A percentile compares a stretch with the other conserved stretches of the same genome.
These are phyloP conservation scores for Zaprionus ornatus DNA, from an alignment of 1,140 invertebrate species.

Conservation along the genomic window DNA sequence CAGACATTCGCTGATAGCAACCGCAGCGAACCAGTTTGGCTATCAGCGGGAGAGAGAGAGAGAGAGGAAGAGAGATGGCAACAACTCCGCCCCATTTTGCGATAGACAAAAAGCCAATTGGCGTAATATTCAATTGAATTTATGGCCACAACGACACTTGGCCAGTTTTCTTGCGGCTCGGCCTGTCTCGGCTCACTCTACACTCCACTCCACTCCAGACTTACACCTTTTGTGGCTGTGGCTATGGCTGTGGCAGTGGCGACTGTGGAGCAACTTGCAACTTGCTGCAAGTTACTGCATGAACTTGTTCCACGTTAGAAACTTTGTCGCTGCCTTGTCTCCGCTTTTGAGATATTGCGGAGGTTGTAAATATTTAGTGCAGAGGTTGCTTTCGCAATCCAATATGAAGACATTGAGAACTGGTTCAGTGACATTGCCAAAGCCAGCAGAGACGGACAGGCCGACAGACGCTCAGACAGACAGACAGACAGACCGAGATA, in stretches of 20 bases:
- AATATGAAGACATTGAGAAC: conserved; percentile 81
- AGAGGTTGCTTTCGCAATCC: conserved; percentile 62
- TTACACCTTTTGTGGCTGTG: conserved; percentile 58
- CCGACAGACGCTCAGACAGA: not conserved
- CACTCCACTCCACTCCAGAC: conserved; percentile 12
- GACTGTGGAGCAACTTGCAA: conserved; percentile 36
- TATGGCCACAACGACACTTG: conserved; percentile 83
- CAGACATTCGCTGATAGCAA: conserved; percentile 23
- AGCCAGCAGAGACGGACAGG: conserved; percentile 24
- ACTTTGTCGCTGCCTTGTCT: conserved; percentile 60
- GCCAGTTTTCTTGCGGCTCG: conserved; percentile 35
- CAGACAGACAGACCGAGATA: not conserved
- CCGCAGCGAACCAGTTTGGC: conserved; percentile 31
- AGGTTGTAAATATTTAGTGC: conserved; percentile 83
- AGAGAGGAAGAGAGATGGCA: conserved; percentile 12
- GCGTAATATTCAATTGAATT: conserved; percentile 84
- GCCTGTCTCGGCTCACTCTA: conserved; percentile 21
- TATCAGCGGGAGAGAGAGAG: conserved; percentile 9
- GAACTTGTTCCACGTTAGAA: conserved; percentile 78
- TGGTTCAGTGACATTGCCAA: conserved; percentile 80
- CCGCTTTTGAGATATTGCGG: conserved; percentile 77
- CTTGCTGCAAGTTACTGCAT: conserved; percentile 57
- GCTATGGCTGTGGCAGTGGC: not conserved
- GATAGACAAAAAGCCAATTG: conserved; percentile 82
- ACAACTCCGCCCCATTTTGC: conserved; percentile 63